phyloP scores from a whole-genome alignment of 2,797 vertebrate species.

The Varecia variegata region DNA sequence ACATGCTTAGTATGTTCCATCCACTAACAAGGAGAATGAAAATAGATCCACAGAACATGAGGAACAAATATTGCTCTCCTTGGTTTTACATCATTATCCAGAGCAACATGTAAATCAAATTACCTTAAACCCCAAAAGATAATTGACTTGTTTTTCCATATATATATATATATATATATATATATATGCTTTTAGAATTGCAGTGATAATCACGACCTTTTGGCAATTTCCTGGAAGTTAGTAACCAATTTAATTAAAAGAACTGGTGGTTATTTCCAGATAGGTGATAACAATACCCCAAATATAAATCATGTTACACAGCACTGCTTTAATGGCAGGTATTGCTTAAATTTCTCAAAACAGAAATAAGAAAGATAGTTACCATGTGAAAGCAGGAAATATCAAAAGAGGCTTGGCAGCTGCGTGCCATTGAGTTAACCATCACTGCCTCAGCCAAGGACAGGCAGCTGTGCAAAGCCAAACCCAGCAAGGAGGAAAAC shows the following conservation, averaged over 20 bases:
- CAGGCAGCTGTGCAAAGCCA: background rate
- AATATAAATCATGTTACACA: background rate
- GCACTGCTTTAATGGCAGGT: background rate
- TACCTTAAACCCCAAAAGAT: background rate
- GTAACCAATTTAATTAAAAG: slow-evolving; percentile 52
- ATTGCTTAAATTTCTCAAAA: slow-evolving; percentile 53
- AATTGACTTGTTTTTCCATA: slow-evolving; percentile 26
- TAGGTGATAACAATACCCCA: background rate
- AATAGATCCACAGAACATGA: background rate
- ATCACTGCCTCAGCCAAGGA: background rate
- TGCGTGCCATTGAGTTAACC: slow-evolving; percentile 16
- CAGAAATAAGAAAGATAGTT: slow-evolving; percentile 6
- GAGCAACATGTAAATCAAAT: slow-evolving; percentile 8
- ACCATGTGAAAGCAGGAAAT: background rate
- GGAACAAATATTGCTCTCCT: background rate
- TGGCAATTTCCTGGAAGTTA: slow-evolving; percentile 32
- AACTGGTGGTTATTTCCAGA: slow-evolving; percentile 40
- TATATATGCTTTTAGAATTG: background rate
- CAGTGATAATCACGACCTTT: background rate
- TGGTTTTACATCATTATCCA: background rate
- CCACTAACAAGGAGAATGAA: background rate
- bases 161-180: too few species aligned
- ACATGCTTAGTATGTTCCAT: background rate
- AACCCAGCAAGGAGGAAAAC: background rate
- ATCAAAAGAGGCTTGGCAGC: background rate